Conservation (phyloP, 2,113 vertebrate species). For the Elephantulus edwardii region DNA sequence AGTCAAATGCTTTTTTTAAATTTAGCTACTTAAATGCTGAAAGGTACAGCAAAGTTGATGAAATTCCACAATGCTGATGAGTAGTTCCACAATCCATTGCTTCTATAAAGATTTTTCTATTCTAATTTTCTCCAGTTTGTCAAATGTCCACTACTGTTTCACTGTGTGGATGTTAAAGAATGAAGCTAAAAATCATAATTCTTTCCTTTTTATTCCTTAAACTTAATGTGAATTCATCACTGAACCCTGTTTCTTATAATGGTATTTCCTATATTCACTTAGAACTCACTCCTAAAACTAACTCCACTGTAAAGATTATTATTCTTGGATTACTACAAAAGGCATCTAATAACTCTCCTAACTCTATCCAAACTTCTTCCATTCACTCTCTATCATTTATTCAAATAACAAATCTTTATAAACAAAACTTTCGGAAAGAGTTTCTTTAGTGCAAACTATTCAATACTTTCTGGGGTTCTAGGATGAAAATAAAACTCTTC, state of each 20-base stretch:
- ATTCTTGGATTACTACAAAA: background rate
- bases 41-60: background rate
- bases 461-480: background rate
- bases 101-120: background rate
- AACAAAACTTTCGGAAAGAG: background rate
- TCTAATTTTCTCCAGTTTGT: background rate
- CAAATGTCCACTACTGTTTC: background rate
- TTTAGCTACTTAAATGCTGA: background rate
- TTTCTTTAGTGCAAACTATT: background rate
- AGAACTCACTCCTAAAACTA: background rate
- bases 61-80: slow-evolving; percentile 18
- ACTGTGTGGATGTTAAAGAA: background rate
- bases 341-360: background rate
- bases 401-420: background rate
- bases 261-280: too few relatives aligned
- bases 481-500: background rate
- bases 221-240: background rate
- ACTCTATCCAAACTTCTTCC: background rate
- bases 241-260: background rate
- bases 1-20: background rate
- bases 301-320: background rate
- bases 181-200: background rate
- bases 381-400: background rate
- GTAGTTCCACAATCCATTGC: background rate
- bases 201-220: background rate